Evolutionary conservation across 2,113 vertebrate genomes (phyloP).

Genomic region (Falcunculus frontatus): DNA sequence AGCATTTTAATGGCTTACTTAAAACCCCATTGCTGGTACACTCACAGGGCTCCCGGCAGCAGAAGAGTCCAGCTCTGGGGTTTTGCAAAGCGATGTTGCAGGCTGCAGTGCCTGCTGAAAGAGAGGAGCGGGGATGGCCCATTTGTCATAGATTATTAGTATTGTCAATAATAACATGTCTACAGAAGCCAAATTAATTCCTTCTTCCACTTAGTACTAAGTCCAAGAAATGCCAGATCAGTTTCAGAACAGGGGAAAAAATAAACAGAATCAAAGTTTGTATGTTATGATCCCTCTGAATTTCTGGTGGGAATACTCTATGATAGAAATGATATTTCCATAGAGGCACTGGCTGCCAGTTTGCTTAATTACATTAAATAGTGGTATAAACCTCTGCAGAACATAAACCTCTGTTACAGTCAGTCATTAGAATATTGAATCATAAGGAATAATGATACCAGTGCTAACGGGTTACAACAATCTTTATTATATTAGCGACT

Average conservation of each 20-base stretch:
- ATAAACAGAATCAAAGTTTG: conserved; percentile 65
- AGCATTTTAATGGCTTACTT: conserved; percentile 56
- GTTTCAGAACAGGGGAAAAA: conserved; percentile 50
- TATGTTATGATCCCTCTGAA: conserved; percentile 36
- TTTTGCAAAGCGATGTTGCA: neutral
- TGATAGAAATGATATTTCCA: conserved; percentile 68
- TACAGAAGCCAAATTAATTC: conserved; percentile 58
- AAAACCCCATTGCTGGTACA: neutral
- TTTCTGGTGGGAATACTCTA: conserved; percentile 71
- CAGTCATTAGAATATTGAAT: conserved; percentile 44
- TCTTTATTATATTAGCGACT: conserved; percentile 70
- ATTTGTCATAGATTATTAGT: conserved; percentile 53
- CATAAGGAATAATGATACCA: conserved; percentile 47
- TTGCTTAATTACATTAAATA: conserved; percentile 77
- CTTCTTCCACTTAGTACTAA: conserved; percentile 26
- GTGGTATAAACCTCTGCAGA: conserved; percentile 67
- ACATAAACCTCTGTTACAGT: conserved; percentile 55
- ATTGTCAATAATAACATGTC: conserved; percentile 34
- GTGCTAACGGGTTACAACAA: conserved; percentile 60
- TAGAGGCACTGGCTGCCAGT: conserved; percentile 50
- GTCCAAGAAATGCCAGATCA: conserved; percentile 42
- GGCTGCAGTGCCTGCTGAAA: neutral
- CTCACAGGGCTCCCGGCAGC: neutral
- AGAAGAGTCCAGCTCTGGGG: conserved; percentile 17
- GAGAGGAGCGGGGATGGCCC: neutral